These are phyloP conservation scores for Plotosus lineatus DNA, from an alignment of 2,113 vertebrate genomes.

Conservation along the genomic window DNA sequence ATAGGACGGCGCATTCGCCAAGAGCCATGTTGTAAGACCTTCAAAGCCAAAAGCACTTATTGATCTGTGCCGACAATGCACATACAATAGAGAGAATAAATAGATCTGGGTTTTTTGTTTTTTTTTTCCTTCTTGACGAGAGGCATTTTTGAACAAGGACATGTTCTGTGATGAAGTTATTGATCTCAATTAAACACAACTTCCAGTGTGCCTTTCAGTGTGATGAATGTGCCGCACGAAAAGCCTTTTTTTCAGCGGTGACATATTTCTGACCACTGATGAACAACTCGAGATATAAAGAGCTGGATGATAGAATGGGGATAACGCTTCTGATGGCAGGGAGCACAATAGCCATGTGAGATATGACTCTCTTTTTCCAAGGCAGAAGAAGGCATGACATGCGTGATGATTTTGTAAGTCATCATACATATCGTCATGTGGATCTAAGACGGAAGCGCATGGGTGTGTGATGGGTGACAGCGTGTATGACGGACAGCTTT, in stretches of 20 bases:
- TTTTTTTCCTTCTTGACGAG: not conserved
- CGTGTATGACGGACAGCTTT: slow-evolving; percentile 29
- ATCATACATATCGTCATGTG: slow-evolving; percentile 44
- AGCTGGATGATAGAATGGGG: slow-evolving; percentile 49
- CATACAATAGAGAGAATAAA: slow-evolving; percentile 34
- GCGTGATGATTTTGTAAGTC: slow-evolving; percentile 46
- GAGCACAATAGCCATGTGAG: slow-evolving; percentile 37
- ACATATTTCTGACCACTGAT: slow-evolving; percentile 41
- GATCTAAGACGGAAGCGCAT: slow-evolving; percentile 34
- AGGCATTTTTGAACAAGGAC: not conserved
- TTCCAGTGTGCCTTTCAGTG: not conserved
- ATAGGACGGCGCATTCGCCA: slow-evolving; percentile 15
- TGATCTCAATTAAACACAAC: slow-evolving; percentile 22
- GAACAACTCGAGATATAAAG: slow-evolving; percentile 36
- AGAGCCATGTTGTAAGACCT: slow-evolving; percentile 17
- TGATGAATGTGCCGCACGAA: slow-evolving; percentile 28
- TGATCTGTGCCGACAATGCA: slow-evolving; percentile 13
- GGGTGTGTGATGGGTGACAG: slow-evolving; percentile 31
- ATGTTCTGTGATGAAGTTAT: slow-evolving; percentile 28
- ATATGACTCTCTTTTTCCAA: slow-evolving; percentile 18
- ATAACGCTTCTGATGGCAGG: slow-evolving; percentile 42
- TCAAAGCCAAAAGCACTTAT: slow-evolving; percentile 30
- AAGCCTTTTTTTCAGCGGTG: slow-evolving; percentile 21
- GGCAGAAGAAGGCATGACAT: slow-evolving; percentile 29
- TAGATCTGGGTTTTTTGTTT: slow-evolving; percentile 23